Evolutionary conservation across 2,113 vertebrate species (phyloP).

Genomic region (Paramisgurnus dabryanus): DNA sequence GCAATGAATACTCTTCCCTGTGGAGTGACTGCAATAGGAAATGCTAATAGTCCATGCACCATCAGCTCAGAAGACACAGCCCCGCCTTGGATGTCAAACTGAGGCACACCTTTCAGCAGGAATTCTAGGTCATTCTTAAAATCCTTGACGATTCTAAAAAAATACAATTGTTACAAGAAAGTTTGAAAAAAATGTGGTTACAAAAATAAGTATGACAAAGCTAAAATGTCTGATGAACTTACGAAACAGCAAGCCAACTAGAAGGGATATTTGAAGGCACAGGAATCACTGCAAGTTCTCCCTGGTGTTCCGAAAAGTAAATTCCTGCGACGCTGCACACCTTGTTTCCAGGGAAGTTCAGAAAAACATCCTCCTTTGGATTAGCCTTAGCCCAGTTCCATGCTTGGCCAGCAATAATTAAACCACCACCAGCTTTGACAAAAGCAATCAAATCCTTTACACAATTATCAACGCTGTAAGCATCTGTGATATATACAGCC

Average conservation of each 20-base stretch:
- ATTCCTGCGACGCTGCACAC: too few relatives aligned
- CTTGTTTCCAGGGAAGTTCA: too few relatives aligned
- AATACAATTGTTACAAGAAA: too few relatives aligned
- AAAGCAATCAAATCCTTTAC: constrained; percentile 74
- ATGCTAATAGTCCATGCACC: constrained; percentile 72
- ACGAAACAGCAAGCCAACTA: constrained; percentile 70
- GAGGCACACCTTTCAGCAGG: constrained; percentile 67
- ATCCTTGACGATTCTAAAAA: constrained; percentile 59
- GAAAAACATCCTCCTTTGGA: constrained; percentile 69
- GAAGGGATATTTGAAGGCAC: too few relatives aligned
- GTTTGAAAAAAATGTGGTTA: too few relatives aligned
- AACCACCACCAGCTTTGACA: too few relatives aligned
- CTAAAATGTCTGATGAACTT: constrained; percentile 64
- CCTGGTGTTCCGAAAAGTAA: too few relatives aligned
- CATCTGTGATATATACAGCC: constrained; percentile 73
- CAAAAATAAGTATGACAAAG: not conserved
- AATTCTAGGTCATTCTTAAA: constrained; percentile 72
- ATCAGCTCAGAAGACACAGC: constrained; percentile 67
- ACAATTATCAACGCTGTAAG: constrained; percentile 68
- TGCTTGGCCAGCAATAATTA: constrained; percentile 68
- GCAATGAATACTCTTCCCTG: constrained; percentile 66
- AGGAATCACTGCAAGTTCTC: too few relatives aligned
- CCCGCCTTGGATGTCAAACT: constrained; percentile 64
- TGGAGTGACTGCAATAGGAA: constrained; percentile 67
- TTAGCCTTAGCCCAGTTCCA: constrained; percentile 79